Evolutionary conservation across 2,888 invertebrate species (phyloP).

Genomic region (Acleris literana): DNA sequence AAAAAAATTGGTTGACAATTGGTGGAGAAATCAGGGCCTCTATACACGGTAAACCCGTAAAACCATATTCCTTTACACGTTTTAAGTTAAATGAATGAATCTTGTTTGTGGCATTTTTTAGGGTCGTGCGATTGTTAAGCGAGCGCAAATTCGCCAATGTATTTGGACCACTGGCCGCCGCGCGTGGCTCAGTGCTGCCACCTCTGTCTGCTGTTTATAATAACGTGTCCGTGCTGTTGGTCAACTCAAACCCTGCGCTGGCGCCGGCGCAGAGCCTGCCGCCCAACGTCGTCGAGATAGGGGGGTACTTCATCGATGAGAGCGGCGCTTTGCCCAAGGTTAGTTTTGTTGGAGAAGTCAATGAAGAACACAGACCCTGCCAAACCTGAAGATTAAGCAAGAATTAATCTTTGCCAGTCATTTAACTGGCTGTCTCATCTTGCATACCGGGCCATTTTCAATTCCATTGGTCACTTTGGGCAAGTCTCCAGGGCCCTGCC

Average conservation of each 20-base stretch:
- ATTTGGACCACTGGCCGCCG: slow-evolving; percentile 26
- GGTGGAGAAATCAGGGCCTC: too few relatives aligned
- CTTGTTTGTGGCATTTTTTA: not conserved
- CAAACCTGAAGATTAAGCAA: too few relatives aligned
- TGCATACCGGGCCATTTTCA: too few relatives aligned
- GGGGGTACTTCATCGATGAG: slow-evolving; percentile 35
- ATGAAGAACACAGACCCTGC: not conserved
- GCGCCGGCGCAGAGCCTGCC: slow-evolving; percentile 33
- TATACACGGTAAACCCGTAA: too few relatives aligned
- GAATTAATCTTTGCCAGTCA: too few relatives aligned
- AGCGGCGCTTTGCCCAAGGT: slow-evolving; percentile 36
- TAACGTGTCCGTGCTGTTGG: slow-evolving; percentile 33
- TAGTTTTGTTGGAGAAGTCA: not conserved
- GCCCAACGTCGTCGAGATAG: slow-evolving; percentile 37
- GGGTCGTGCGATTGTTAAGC: not conserved
- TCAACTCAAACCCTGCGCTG: slow-evolving; percentile 36
- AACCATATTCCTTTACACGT: too few relatives aligned
- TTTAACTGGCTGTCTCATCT: too few relatives aligned
- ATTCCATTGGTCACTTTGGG: too few relatives aligned
- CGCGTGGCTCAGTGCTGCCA: slow-evolving; percentile 31
- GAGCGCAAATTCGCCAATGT: slow-evolving; percentile 7
- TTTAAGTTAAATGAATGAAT: too few relatives aligned
- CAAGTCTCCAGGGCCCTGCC: too few relatives aligned
- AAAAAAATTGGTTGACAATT: too few relatives aligned
- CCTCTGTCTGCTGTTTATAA: slow-evolving; percentile 24